Conservation (phyloP, 2,888 invertebrate species). For the Phyto melanocephala region DNA sequence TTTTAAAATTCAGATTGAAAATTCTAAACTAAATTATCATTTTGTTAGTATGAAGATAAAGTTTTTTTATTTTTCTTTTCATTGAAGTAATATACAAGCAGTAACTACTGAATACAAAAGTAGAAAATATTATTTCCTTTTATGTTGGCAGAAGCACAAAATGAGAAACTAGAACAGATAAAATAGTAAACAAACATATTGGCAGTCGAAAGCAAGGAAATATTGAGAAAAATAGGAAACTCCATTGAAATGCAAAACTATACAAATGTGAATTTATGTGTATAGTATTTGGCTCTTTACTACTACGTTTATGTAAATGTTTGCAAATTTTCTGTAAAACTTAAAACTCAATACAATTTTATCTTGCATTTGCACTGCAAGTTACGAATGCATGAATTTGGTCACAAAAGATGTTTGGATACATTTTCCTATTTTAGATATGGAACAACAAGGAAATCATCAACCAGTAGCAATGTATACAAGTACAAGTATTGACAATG, state of each 20-base stretch:
- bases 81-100: neutral
- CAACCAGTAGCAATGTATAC: neutral
- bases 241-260: constrained; percentile 45
- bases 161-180: constrained; percentile 32
- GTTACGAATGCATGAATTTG: constrained; percentile 15
- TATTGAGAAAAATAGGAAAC: constrained; percentile 54
- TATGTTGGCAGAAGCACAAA: constrained; percentile 66
- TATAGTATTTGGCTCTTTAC: neutral
- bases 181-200: neutral
- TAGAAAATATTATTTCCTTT: constrained; percentile 78
- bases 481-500: constrained; percentile 32
- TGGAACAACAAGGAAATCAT: constrained; percentile 45
- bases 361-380: constrained; percentile 11
- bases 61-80: neutral
- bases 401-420: constrained; percentile 45
- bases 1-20: neutral
- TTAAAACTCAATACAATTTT: constrained; percentile 37
- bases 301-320: neutral
- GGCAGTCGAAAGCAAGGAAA: constrained; percentile 23
- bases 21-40: neutral
- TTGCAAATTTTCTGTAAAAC: constrained; percentile 1
- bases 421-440: constrained; percentile 30
- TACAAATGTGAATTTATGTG: neutral
- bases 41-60: neutral
- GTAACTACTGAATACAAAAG: constrained; percentile 70